phyloP scores from a whole-genome alignment of 2,797 vertebrate species.

The Poecilia wingei region DNA sequence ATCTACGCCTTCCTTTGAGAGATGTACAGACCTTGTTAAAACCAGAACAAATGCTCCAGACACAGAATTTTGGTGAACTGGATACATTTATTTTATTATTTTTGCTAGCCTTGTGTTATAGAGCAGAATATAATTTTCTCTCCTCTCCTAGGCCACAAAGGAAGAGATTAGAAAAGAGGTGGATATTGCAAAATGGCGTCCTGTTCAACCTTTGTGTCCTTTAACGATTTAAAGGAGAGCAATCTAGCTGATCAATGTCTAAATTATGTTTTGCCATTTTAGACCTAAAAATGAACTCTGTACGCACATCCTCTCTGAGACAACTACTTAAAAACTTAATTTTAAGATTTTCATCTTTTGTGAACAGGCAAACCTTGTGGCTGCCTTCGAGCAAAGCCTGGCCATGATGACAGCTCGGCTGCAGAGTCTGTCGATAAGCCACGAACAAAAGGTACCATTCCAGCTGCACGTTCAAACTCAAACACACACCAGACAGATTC shows the following conservation, averaged over 20 bases:
- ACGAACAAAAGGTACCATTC: constrained; percentile 90
- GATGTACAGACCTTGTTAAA: constrained; percentile 39
- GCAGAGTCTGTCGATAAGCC: constrained; percentile 88
- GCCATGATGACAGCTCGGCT: constrained; percentile 93
- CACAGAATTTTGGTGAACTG: constrained; percentile 26
- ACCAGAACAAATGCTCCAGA: constrained; percentile 21
- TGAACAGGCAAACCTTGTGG: constrained; percentile 92
- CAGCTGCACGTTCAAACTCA: constrained; percentile 24
- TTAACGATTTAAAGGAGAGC: constrained; percentile 21
- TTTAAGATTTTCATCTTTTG: constrained; percentile 19
- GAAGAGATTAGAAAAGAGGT: constrained; percentile 47
- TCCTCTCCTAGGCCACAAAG: constrained; percentile 26
- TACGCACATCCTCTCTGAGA: background rate
- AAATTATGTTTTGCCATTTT: background rate
- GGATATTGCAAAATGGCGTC: constrained; percentile 34
- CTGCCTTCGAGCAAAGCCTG: constrained; percentile 95
- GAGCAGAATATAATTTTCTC: constrained; percentile 36
- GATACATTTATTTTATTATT: constrained; percentile 52
- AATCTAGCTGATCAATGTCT: constrained; percentile 14
- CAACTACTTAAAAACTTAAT: background rate
- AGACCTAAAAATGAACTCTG: background rate
- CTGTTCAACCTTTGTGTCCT: constrained; percentile 40
- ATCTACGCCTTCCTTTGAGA: constrained; percentile 6
- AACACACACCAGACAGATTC: constrained; percentile 30
- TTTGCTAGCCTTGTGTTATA: constrained; percentile 22